A percentile compares a stretch with the other conserved stretches of the same genome.
These are phyloP conservation scores for Kradibia gibbosae DNA, from an alignment of 1,140 invertebrate genomes.

Conservation along the genomic window DNA sequence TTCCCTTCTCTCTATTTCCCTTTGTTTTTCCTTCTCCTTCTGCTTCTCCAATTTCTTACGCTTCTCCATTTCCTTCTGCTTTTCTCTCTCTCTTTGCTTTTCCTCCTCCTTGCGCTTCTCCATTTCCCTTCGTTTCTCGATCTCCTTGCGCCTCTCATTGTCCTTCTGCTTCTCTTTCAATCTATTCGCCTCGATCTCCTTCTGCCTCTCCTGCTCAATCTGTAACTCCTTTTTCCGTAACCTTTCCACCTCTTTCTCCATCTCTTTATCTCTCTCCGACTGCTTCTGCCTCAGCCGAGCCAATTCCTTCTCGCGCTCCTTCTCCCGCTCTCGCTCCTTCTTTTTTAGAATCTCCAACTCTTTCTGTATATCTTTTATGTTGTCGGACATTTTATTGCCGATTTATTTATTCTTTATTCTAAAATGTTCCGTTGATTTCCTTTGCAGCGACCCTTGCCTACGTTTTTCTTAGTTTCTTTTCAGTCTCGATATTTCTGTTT, in stretches of 20 bases:
- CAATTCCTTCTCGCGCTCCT: slow-evolving; percentile 52
- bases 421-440: not conserved
- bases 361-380: slow-evolving; percentile 40
- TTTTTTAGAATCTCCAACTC: slow-evolving; percentile 48
- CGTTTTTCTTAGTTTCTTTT: not conserved
- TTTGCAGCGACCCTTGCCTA: not conserved
- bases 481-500: not conserved
- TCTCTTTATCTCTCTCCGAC: slow-evolving; percentile 26
- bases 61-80: slow-evolving; percentile 6
- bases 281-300: slow-evolving; percentile 48
- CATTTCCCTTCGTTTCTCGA: slow-evolving; percentile 22
- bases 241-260: slow-evolving; percentile 22
- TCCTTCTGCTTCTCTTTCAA: slow-evolving; percentile 28
- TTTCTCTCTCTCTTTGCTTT: slow-evolving; percentile 34
- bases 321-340: slow-evolving; percentile 53
- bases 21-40: slow-evolving; percentile 42
- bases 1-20: slow-evolving; percentile 39
- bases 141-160: slow-evolving; percentile 38
- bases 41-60: slow-evolving; percentile 9
- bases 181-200: slow-evolving; percentile 31
- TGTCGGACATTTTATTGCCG: slow-evolving; percentile 22
- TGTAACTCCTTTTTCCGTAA: slow-evolving; percentile 28
- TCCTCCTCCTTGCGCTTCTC: slow-evolving; percentile 42
- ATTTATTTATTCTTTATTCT: not conserved
- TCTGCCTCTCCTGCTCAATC: slow-evolving; percentile 26